Evolutionary conservation across 1,140 invertebrate species (phyloP), one percentile per base, ranked within the genome.

Genomic region (Brevipalpus yothersi): DNA sequence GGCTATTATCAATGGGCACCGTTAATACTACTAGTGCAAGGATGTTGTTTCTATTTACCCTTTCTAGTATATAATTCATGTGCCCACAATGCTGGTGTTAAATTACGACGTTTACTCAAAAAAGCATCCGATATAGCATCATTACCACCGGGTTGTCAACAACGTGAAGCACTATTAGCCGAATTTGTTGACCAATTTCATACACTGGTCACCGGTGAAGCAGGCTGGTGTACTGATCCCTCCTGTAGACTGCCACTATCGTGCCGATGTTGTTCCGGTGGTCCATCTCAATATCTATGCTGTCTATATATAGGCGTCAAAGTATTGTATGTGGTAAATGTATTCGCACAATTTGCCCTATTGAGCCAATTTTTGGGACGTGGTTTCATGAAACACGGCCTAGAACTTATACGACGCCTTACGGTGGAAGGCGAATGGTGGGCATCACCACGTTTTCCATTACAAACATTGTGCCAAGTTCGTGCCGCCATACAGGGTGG

Each of bases 1-100:
- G 69, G 68, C 58, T 78, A 78, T 63, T 77, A 77, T 64, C 76
- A 77, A 64, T 77, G 76, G 76, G 72, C 76, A 8, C 76, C 76
- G 7, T 71, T 77, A 40, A 75, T 77, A 60, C 64, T 77, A 13
- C 64, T 76, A 31, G 67, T 76, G 4, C 74, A 77, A 67, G 76
- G 75, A 5, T 69, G 75, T 39, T 67, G 76, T 56, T 78, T 77
- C 65, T 76, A 77, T 63, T 59, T 76, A 58, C 76, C 76, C 1
- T 75, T 76, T 60, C 72, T 77, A 15, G 68, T 77, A 17, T 78
- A 76, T 75, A 68, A 74, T 41, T 65, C 67, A n/a, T 67, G 68
- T 42, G 70, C 70, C 8, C 67, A 69, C 53, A 70, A 69, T 58
- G 68, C 68, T 0, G 70, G 70, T 19, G 68, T 72, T 23, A 70